Evolutionary conservation across 2,113 vertebrate species (phyloP).

Genomic region (Tamias sibiricus): DNA sequence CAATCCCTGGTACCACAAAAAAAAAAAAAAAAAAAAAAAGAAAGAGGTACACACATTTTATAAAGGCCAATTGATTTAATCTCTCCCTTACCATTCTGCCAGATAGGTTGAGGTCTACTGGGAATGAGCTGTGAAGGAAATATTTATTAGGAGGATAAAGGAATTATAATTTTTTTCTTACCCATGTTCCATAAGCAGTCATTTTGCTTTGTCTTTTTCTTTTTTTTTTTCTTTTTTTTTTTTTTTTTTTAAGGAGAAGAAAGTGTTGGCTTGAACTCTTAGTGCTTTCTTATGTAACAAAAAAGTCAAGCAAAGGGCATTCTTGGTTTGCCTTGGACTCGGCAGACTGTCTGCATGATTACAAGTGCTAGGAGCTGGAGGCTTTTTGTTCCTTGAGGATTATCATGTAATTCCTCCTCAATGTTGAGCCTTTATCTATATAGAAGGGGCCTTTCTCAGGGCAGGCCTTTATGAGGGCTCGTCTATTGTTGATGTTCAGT

Average conservation of each 20-base stretch:
- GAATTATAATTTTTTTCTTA: slow-evolving; percentile 55
- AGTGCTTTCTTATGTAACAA: slow-evolving; percentile 77
- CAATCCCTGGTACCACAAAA: too few species aligned
- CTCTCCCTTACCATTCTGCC: neutral
- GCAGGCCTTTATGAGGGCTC: neutral
- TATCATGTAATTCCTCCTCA: slow-evolving; percentile 17
- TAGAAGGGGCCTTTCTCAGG: neutral
- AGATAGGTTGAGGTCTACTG: neutral
- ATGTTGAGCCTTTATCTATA: neutral
- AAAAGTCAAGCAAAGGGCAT: slow-evolving; percentile 77
- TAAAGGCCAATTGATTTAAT: slow-evolving; percentile 30
- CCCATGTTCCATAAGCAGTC: slow-evolving; percentile 46
- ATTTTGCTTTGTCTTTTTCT: slow-evolving; percentile 26
- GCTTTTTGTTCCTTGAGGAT: slow-evolving; percentile 30
- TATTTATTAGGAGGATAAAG: slow-evolving; percentile 36
- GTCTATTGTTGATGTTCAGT: neutral
- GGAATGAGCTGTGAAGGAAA: slow-evolving; percentile 15
- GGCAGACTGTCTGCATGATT: slow-evolving; percentile 45
- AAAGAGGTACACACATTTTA: slow-evolving; percentile 42
- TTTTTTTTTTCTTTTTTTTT: neutral
- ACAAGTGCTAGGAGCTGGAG: slow-evolving; percentile 25
- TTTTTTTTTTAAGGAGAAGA: slow-evolving; percentile 24
- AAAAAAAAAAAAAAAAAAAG: too few species aligned
- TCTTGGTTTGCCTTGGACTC: slow-evolving; percentile 57
- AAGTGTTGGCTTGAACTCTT: slow-evolving; percentile 61